Evolutionary conservation across 2,113 vertebrate genomes (phyloP).

Genomic region (Ochotona curzoniae): DNA sequence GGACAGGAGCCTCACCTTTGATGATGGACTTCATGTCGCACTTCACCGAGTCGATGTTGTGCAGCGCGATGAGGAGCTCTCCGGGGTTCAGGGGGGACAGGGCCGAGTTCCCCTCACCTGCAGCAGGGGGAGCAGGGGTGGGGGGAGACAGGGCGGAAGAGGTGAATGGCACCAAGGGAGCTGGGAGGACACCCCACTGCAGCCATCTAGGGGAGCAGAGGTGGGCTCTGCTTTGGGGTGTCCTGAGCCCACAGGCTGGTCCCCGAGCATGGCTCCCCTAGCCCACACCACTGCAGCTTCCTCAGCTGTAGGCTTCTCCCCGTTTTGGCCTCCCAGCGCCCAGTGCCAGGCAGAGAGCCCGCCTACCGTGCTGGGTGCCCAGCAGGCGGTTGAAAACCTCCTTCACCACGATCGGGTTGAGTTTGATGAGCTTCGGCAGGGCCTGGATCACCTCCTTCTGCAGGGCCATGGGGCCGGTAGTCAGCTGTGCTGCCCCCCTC

Average conservation of each 20-base stretch:
- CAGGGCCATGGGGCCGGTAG: neutral
- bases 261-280: too few species aligned
- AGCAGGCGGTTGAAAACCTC: constrained; percentile 97
- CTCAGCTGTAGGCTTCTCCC: too few species aligned
- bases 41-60: constrained; percentile 95
- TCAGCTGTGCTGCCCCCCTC: fast-evolving
- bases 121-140: fast-evolving
- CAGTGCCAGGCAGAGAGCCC: too few species aligned
- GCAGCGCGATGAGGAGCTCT: constrained; percentile 94
- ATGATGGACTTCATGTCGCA: constrained; percentile 99
- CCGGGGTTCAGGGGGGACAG: constrained; percentile 95
- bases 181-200: neutral
- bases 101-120: constrained; percentile 93
- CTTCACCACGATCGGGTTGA: constrained; percentile 98
- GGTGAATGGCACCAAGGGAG: neutral
- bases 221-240: too few species aligned
- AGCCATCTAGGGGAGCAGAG: neutral
- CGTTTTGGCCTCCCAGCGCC: too few species aligned
- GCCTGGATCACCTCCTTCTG: constrained; percentile 97
- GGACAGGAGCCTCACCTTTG: constrained; percentile 88
- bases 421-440: constrained; percentile 96
- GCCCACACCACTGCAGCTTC: too few species aligned
- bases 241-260: too few species aligned
- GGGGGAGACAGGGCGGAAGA: neutral
- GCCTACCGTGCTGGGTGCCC: constrained; percentile 95